Base-by-base conservation (phyloP, 2,797 vertebrate genomes). In the Rhabdomys pumilio region DNA sequence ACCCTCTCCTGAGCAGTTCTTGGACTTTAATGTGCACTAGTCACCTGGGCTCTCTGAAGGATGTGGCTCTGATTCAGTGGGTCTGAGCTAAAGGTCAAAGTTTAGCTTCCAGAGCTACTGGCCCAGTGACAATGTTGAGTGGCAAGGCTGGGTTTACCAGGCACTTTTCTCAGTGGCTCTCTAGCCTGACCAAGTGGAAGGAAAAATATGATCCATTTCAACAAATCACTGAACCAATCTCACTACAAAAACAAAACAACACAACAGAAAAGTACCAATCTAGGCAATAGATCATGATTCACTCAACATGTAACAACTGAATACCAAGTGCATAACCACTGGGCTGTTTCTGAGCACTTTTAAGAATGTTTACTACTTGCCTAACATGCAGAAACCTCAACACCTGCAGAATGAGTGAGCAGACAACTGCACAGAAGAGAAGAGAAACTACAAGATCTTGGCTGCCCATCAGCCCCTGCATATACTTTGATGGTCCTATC, bases 321-420 rank as follows among this genome's bases (percentile, higher is more conserved):
- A 41, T 69, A 61, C 57, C n/a, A 24, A 44, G 11, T 11, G 22
- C 41, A 8, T 8, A 50, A 34, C 7, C 2, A 44, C 53, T 15
- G 53, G 53, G 89, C n/a, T 41, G 65, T 84, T 93, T 94, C 69
- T 41, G 19, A 65, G 34, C 50, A 92, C 53, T 31, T 80, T 80
- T 11, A 77, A 85, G 84, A 87, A 86, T 6, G 50, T 59, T 41
- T 72, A 44, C 22, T 38, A 72, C n/a, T 85, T 96, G 67, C 67
- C 79, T 80, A 34, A 41, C 76, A 93, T 53, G 50, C 29, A 26
- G 38, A 84, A 86, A 76, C 4, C 31, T 75, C 87, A 82, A 57
- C 19, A 76, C n/a, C 38, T 2, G 3, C 3, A 20, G 29, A 11
- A 84, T 31, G 24, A 59, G 69, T 9, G 41, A 41, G 38, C 0